Percentiles rank a stretch among this genome's conserved stretches.
phyloP scores from a whole-genome alignment of 2,797 vertebrate species.

The Chelon labrosus region DNA sequence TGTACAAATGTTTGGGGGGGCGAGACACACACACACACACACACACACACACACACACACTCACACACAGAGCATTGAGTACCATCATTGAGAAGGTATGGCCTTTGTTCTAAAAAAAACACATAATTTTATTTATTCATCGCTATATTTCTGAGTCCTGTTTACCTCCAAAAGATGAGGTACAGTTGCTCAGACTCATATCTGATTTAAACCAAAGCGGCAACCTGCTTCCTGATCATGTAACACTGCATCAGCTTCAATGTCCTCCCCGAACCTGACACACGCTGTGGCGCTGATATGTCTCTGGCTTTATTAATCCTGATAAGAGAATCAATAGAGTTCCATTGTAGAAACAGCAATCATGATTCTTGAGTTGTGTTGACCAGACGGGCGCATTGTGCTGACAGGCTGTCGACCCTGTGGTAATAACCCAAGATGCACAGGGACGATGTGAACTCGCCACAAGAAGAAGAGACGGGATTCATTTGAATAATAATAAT shows the following conservation, averaged over 20 bases:
- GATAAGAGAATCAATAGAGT: slow-evolving; percentile 74
- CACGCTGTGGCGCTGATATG: slow-evolving; percentile 16
- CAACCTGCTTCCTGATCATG: slow-evolving; percentile 19
- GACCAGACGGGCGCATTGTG: slow-evolving; percentile 25
- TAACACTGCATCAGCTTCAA: slow-evolving; percentile 11
- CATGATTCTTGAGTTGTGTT: slow-evolving; percentile 25
- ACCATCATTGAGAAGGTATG: not conserved
- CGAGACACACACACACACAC: not conserved
- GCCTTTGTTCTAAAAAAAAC: not conserved
- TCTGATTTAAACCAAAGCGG: slow-evolving; percentile 49
- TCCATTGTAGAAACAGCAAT: slow-evolving; percentile 32
- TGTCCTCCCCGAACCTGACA: slow-evolving; percentile 25
- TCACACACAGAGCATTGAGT: not conserved
- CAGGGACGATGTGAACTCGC: slow-evolving; percentile 11
- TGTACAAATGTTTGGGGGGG: too few relatives aligned
- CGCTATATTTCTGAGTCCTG: slow-evolving; percentile 16
- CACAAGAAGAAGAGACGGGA: not conserved
- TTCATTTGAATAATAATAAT: slow-evolving; percentile 35
- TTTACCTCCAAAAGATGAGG: slow-evolving; percentile 11
- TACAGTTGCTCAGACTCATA: slow-evolving; percentile 11
- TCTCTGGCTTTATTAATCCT: slow-evolving; percentile 70
- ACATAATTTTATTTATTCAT: slow-evolving; percentile 12
- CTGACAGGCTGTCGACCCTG: slow-evolving; percentile 24
- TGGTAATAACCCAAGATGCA: slow-evolving; percentile 16
- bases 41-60: not conserved